phyloP scores from a whole-genome alignment of 2,113 vertebrate genomes.

The Merops nubicus region DNA sequence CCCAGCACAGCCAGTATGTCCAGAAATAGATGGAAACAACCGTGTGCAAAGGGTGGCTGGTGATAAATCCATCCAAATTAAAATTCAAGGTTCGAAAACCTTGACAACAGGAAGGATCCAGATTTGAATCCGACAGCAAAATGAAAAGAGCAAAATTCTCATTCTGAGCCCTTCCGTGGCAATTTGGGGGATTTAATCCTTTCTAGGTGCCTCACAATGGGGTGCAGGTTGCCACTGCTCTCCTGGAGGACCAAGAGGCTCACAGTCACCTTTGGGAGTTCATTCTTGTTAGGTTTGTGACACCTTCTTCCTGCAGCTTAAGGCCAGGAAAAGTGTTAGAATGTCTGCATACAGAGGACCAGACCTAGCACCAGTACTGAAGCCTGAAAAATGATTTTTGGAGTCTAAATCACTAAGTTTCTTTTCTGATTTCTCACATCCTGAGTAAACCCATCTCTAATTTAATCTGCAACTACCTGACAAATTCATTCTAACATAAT shows the following conservation, averaged over 20 bases:
- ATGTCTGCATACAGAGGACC: fast-evolving
- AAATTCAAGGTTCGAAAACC: slow-evolving; percentile 42
- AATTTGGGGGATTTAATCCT: background rate
- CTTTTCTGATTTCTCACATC: background rate
- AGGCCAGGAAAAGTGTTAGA: background rate
- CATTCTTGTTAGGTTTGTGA: fast-evolving
- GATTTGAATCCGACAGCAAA: slow-evolving; percentile 34
- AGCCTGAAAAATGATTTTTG: background rate
- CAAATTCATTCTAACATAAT: background rate
- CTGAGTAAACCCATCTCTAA: background rate
- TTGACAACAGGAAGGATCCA: slow-evolving; percentile 28
- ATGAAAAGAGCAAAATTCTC: slow-evolving; percentile 56
- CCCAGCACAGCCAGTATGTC: slow-evolving; percentile 44
- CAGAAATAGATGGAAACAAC: slow-evolving; percentile 63
- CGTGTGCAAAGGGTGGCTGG: slow-evolving; percentile 13
- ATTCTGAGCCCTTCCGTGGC: background rate
- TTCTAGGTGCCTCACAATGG: background rate
- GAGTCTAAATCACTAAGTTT: background rate
- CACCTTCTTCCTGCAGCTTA: background rate
- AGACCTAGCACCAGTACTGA: background rate
- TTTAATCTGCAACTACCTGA: background rate
- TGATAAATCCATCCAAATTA: slow-evolving; percentile 58
- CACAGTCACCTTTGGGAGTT: background rate
- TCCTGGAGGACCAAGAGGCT: background rate
- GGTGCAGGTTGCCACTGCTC: background rate